Conservation (phyloP, 2,888 invertebrate species). For the Carpatolechia fugitivella region DNA sequence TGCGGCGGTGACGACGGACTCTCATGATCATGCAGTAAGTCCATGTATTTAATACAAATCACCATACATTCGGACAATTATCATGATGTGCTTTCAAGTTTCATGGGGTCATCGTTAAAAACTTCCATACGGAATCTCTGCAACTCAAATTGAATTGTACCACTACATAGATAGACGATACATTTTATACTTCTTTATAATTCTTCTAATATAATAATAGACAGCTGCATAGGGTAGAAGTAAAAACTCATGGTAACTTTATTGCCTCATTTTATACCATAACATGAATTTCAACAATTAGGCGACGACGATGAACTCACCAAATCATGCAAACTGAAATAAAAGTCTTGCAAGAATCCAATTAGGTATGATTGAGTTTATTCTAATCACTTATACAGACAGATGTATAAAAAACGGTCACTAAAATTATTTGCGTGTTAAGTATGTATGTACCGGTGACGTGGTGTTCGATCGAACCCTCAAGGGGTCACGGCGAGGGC, state of each 20-base stretch:
- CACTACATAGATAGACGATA: no score
- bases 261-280: no score
- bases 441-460: neutral
- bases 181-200: no score
- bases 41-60: neutral
- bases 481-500: neutral
- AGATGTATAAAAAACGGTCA: neutral
- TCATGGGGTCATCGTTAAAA: no score
- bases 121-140: no score
- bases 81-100: neutral
- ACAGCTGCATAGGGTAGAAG: no score
- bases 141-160: no score
- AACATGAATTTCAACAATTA: neutral
- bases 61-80: no score
- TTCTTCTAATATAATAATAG: no score
- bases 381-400: neutral
- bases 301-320: slow-evolving; percentile 17
- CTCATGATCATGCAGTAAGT: neutral
- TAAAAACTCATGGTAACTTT: no score
- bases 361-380: neutral
- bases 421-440: neutral
- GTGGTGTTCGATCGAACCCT: neutral
- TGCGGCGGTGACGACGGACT: neutral
- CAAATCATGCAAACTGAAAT: slow-evolving; percentile 10
- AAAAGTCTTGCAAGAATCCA: slow-evolving; percentile 3